A percentile compares a stretch with the other conserved stretches of the same genome.
Conservation (phyloP, 2,888 invertebrate genomes). For the Oasisia sp. region DNA sequence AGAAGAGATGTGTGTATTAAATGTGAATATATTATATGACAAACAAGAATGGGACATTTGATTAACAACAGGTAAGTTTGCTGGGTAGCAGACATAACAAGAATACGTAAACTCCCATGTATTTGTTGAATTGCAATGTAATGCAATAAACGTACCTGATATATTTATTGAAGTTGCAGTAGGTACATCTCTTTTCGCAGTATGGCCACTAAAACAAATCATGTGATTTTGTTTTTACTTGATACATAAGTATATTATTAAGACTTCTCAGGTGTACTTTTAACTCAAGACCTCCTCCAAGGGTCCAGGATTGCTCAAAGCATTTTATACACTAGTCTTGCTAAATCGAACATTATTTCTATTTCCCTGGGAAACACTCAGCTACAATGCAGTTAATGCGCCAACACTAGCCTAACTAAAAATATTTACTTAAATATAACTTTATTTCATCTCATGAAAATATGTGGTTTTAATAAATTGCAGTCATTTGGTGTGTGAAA, state of each 20-base stretch:
- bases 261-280: background rate
- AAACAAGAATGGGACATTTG: background rate
- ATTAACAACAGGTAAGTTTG: background rate
- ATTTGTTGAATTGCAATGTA: constrained; percentile 8
- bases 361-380: no score
- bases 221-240: background rate
- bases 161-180: constrained; percentile 63
- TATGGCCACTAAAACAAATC: constrained; percentile 56
- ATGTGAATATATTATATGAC: no score
- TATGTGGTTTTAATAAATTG: background rate
- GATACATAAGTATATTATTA: no score
- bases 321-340: no score
- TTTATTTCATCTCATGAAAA: background rate
- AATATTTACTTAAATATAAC: background rate
- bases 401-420: background rate
- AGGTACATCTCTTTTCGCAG: constrained; percentile 57
- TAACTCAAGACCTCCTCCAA: background rate
- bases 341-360: no score
- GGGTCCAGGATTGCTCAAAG: no score
- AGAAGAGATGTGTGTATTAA: no score
- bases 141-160: constrained; percentile 44
- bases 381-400: no score
- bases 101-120: background rate
- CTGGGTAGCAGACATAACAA: background rate
- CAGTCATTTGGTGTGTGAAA: background rate